Percentiles rank a stretch among this genome's conserved stretches.
Conservation (phyloP, 2,888 invertebrate genomes). For the Drosophila macrothrix region DNA sequence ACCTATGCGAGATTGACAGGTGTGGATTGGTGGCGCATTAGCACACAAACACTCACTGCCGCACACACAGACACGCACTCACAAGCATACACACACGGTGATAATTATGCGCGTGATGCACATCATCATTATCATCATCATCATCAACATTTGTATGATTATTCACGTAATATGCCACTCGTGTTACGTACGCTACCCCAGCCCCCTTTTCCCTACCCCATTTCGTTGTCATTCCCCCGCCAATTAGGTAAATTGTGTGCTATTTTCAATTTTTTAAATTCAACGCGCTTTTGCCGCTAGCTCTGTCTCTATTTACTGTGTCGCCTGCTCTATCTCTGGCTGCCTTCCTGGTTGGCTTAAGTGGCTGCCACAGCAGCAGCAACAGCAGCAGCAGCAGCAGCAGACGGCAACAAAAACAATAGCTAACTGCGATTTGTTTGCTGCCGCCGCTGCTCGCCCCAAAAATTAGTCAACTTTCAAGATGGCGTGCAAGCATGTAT, state of each 20-base stretch:
- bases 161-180: constrained; percentile 58
- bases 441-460: constrained; percentile 50
- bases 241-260: constrained; percentile 85
- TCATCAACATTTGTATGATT: constrained; percentile 68
- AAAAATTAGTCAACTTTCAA: constrained; percentile 75
- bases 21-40: constrained; percentile 62
- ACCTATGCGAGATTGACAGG: constrained; percentile 72
- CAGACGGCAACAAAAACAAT: constrained; percentile 56
- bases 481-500: constrained; percentile 51
- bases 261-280: constrained; percentile 83
- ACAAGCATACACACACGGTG: constrained; percentile 27
- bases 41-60: constrained; percentile 12
- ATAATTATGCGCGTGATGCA: constrained; percentile 74
- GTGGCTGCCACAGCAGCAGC: constrained; percentile 53
- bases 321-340: constrained; percentile 31
- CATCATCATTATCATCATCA: constrained; percentile 61
- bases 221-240: constrained; percentile 58
- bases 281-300: constrained; percentile 60
- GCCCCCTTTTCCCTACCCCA: neutral
- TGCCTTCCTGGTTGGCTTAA: constrained; percentile 60
- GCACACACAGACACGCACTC: constrained; percentile 23
- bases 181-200: constrained; percentile 23
- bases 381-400: constrained; percentile 24
- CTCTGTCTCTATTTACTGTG: constrained; percentile 25
- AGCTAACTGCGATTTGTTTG: constrained; percentile 57